Conservation (phyloP, 2,888 invertebrate species). For the Pyrgus malvae region DNA sequence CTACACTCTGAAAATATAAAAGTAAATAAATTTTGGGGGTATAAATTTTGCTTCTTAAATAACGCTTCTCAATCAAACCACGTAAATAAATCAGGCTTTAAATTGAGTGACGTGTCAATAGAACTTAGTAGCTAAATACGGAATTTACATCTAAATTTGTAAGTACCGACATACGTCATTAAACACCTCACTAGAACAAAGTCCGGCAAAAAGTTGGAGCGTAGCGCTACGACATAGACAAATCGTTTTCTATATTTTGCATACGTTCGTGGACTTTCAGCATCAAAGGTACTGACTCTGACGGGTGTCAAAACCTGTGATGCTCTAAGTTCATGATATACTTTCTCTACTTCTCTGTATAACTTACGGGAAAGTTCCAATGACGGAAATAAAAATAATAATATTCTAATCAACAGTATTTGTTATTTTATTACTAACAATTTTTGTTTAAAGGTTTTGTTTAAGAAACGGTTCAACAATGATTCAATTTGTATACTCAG, state of each 20-base stretch:
- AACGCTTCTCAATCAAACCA: neutral
- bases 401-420: no score
- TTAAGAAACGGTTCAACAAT: no score
- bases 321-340: constrained; percentile 34
- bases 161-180: constrained; percentile 19
- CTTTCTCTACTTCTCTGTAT: constrained; percentile 34
- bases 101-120: neutral
- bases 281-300: no score
- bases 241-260: constrained; percentile 38
- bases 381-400: no score
- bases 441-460: no score
- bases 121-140: neutral
- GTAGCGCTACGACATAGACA: constrained; percentile 29
- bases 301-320: no score
- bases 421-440: no score
- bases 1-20: no score
- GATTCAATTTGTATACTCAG: no score
- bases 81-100: neutral
- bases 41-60: neutral
- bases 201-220: constrained; percentile 23
- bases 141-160: constrained; percentile 1
- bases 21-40: neutral
- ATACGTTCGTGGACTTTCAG: constrained; percentile 33
- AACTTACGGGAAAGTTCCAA: constrained; percentile 23
- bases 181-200: constrained; percentile 10